These are phyloP conservation scores for Amorpha juglandis DNA, from an alignment of 2,888 invertebrate species.

Conservation along the genomic window DNA sequence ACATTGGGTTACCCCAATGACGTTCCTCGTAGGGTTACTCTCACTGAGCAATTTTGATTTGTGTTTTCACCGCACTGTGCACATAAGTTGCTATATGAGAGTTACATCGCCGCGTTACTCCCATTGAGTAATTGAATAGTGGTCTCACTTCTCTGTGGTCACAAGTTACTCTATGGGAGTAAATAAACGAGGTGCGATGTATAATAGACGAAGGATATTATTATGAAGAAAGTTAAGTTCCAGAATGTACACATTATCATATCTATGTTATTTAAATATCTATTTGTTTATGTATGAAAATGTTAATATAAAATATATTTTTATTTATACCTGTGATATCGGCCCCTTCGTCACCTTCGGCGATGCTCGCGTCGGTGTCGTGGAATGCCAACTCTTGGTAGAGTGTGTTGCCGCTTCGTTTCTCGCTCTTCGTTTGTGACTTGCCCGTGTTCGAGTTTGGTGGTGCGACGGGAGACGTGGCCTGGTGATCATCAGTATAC, in stretches of 20 bases:
- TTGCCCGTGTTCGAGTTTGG: conserved; percentile 59
- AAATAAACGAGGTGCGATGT: no score
- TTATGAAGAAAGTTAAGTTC: background rate
- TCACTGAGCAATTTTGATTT: background rate
- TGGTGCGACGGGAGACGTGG: conserved; percentile 81
- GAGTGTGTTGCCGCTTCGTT: conserved; percentile 94
- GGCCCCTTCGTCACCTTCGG: conserved; percentile 89
- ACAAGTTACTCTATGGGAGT: no score
- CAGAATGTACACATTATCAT: background rate
- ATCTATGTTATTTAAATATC: background rate
- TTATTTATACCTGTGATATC: conserved; percentile 93
- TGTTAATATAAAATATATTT: background rate
- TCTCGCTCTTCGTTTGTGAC: conserved; percentile 92
- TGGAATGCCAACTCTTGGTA: conserved; percentile 97
- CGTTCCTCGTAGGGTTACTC: background rate
- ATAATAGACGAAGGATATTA: background rate
- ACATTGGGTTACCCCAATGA: no score
- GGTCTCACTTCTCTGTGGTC: no score
- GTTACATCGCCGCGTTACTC: no score
- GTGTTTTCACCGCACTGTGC: background rate
- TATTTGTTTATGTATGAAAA: no score
- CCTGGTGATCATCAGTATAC: conserved; percentile 56
- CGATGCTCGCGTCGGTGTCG: conserved; percentile 93
- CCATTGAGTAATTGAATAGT: background rate
- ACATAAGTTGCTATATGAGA: background rate